phyloP scores from a whole-genome alignment of 2,113 vertebrate genomes.

The Gasterosteus aculeatus region DNA sequence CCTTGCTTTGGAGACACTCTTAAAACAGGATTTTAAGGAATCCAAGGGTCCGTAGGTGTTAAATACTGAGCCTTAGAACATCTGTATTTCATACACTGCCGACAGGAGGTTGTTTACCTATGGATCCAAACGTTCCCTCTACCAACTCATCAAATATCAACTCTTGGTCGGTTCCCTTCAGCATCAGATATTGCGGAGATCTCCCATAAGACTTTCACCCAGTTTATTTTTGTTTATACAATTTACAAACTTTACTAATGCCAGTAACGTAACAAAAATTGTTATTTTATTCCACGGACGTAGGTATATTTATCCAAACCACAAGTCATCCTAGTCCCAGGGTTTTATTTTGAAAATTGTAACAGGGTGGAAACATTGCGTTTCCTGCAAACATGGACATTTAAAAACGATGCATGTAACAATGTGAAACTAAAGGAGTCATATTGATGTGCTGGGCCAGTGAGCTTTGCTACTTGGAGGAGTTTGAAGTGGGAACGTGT shows the following conservation, averaged over 20 bases:
- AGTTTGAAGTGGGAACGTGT: background rate
- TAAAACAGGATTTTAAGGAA: background rate
- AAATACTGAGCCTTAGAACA: background rate
- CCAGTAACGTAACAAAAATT: no score
- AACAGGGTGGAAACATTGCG: background rate
- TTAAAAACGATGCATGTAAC: background rate
- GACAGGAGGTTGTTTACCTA: background rate
- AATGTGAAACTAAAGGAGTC: background rate
- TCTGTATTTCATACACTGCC: background rate
- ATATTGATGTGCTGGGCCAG: background rate
- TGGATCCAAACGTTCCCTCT: background rate
- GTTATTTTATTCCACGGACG: no score
- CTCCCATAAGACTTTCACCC: no score
- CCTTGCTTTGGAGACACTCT: background rate
- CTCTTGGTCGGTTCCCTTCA: no score
- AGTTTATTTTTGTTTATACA: no score
- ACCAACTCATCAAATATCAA: no score
- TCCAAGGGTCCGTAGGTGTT: background rate
- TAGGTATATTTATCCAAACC: no score
- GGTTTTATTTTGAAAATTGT: no score
- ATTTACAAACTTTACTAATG: no score
- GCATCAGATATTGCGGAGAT: no score
- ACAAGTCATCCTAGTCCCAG: no score
- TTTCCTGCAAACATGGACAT: background rate
- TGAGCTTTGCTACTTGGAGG: background rate